Evolutionary conservation across 2,113 vertebrate species (phyloP).

Genomic region (Alethe castanea): DNA sequence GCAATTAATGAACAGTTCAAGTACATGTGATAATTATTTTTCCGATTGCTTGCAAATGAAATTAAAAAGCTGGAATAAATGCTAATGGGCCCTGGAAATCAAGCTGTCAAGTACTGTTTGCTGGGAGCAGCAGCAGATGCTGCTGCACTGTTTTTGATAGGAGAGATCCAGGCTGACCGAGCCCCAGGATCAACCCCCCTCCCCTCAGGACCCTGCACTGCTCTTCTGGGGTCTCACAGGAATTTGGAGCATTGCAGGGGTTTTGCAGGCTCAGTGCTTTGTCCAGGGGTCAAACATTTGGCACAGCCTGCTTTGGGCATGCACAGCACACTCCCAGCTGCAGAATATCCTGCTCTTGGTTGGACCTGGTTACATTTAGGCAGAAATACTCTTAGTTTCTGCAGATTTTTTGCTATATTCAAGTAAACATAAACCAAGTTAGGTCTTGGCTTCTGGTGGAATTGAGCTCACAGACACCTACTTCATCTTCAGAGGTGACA

Average conservation of each 20-base stretch:
- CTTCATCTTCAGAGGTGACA: neutral
- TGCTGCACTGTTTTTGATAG: neutral
- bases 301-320: neutral
- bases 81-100: neutral
- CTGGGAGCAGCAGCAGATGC: neutral
- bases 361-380: neutral
- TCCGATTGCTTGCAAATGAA: neutral
- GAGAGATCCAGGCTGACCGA: neutral
- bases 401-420: neutral
- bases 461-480: neutral
- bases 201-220: neutral
- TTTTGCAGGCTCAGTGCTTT: neutral
- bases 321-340: neutral
- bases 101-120: neutral
- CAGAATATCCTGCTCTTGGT: neutral
- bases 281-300: neutral
- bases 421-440: neutral
- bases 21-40: neutral
- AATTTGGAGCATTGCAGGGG: neutral
- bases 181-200: neutral
- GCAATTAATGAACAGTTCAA: neutral
- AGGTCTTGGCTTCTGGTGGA: neutral
- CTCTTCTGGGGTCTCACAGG: neutral
- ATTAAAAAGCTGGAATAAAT: neutral
- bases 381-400: neutral